Conservation (phyloP, 2,888 invertebrate species). For the Agonopterix heracliana region DNA sequence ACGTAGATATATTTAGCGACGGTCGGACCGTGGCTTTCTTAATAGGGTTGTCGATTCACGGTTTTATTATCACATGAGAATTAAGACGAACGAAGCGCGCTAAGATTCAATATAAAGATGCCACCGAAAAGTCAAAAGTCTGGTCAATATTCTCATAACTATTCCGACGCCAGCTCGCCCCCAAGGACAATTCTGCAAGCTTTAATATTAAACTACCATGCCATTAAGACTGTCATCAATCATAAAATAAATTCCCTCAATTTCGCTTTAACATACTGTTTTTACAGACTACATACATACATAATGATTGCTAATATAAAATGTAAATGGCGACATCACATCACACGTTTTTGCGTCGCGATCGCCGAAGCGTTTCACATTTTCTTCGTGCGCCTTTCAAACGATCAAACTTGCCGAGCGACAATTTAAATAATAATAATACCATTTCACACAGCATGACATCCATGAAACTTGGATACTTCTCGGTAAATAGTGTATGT, state of each 20-base stretch:
- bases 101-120: too few relatives aligned
- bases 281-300: not conserved
- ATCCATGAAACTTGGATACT: slow-evolving; percentile 14
- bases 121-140: too few relatives aligned
- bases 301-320: slow-evolving; percentile 1
- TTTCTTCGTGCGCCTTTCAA: slow-evolving; percentile 15
- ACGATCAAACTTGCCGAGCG: slow-evolving; percentile 5
- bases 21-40: not conserved
- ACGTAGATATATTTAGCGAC: slow-evolving; percentile 5
- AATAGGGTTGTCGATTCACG: not conserved
- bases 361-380: slow-evolving; percentile 7
- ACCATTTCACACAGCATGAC: slow-evolving; percentile 5
- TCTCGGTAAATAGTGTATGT: slow-evolving; percentile 21
- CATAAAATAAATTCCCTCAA: not conserved
- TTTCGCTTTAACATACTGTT: not conserved
- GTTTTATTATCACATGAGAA: not conserved
- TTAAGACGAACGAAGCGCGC: too few relatives aligned
- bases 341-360: slow-evolving; percentile 14
- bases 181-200: too few relatives aligned
- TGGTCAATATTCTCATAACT: too few relatives aligned
- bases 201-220: too few relatives aligned
- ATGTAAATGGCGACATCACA: slow-evolving; percentile 10
- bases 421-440: not conserved
- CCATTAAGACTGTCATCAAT: not conserved
- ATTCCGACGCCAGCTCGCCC: too few relatives aligned